Conservation (phyloP, 35 echinoderm and acorn worm genomes). For the Lytechinus pictus region DNA sequence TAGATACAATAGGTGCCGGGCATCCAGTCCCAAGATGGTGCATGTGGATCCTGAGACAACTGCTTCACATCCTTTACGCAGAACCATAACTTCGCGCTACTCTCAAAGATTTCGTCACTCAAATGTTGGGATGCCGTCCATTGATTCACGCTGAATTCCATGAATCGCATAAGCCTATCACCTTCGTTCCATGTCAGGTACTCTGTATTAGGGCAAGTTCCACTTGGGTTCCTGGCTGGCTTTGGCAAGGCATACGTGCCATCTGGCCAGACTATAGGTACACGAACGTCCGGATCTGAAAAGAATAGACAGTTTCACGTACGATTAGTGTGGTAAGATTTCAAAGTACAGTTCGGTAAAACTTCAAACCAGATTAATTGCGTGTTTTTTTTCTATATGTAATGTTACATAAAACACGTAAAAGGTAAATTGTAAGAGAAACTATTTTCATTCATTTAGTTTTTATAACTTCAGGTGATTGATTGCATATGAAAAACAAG, state of each 20-base stretch:
- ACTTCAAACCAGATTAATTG: no score
- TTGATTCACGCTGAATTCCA: neutral
- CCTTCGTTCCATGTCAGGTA: neutral
- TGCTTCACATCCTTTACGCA: neutral
- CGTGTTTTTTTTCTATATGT: no score
- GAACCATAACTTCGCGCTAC: neutral
- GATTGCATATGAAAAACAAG: no score
- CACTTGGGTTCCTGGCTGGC: neutral
- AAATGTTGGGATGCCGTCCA: neutral
- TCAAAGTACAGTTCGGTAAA: no score
- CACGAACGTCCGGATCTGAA: neutral
- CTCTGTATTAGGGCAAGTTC: neutral
- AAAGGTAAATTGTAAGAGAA: no score
- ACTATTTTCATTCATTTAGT: no score
- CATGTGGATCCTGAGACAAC: neutral
- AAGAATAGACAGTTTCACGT: neutral
- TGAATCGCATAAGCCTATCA: neutral
- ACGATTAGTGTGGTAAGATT: no score
- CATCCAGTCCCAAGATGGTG: neutral
- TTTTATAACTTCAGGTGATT: no score
- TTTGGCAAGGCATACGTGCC: neutral
- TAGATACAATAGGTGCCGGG: neutral
- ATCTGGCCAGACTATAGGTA: neutral
- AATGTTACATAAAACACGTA: no score
- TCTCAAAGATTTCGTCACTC: neutral